These are phyloP conservation scores for Aproaerema taeniolella DNA, from an alignment of 2,888 invertebrate species.

Conservation along the genomic window DNA sequence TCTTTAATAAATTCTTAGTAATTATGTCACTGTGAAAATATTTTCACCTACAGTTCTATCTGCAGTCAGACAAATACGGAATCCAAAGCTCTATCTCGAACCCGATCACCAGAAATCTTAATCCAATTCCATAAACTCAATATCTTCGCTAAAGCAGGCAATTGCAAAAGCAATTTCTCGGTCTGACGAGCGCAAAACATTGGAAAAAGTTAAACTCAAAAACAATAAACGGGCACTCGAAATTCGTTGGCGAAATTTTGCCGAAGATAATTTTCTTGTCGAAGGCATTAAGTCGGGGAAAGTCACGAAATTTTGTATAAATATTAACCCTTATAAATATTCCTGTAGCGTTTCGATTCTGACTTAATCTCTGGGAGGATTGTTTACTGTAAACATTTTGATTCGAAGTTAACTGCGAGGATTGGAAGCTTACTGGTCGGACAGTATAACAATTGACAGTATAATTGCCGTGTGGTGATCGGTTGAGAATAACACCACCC, in stretches of 20 bases:
- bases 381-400: slow-evolving; percentile 72
- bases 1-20: too few relatives aligned
- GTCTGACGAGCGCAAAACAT: slow-evolving; percentile 5
- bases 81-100: too few relatives aligned
- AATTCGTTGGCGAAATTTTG: slow-evolving; percentile 25
- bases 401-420: slow-evolving; percentile 65
- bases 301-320: slow-evolving; percentile 10
- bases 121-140: too few relatives aligned
- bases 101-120: too few relatives aligned
- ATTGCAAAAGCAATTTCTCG: slow-evolving; percentile 3
- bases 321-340: slow-evolving; percentile 54
- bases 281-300: slow-evolving; percentile 17
- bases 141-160: too few relatives aligned
- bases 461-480: too few relatives aligned
- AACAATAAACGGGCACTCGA: slow-evolving; percentile 6
- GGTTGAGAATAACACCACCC: too few relatives aligned
- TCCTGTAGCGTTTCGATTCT: slow-evolving; percentile 52
- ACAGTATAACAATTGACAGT: not conserved
- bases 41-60: too few relatives aligned
- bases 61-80: too few relatives aligned
- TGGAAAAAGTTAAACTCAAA: slow-evolving; percentile 4
- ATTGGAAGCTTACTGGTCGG: slow-evolving; percentile 43
- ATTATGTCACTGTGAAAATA: too few relatives aligned
- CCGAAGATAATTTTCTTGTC: slow-evolving; percentile 41
- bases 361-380: slow-evolving; percentile 70